Percentiles rank a stretch among this genome's conserved stretches.
Evolutionary conservation across 2,113 vertebrate genomes (phyloP).

Genomic region (Antechinus stuartii): DNA sequence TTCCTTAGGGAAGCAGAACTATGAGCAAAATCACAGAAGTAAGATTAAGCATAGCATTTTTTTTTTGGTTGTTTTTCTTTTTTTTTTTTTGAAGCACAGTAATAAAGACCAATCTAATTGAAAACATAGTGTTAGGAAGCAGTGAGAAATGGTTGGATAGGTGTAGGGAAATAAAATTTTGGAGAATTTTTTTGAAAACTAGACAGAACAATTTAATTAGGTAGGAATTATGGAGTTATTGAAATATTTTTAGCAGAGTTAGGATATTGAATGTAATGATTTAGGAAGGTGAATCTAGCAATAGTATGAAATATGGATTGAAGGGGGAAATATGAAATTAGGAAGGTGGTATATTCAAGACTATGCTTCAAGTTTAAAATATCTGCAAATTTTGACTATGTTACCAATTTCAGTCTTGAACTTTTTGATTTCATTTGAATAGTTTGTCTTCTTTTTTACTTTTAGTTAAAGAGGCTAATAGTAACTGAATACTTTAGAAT

Average conservation of each 20-base stretch:
- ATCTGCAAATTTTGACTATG: background rate
- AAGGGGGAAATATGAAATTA: background rate
- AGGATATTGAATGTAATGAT: background rate
- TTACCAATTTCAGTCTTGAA: background rate
- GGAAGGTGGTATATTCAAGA: background rate
- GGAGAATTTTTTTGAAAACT: background rate
- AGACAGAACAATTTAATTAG: slow-evolving; percentile 1
- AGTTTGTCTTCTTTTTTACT: background rate
- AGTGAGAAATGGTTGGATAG: background rate
- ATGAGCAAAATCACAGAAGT: background rate
- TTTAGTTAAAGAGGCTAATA: background rate
- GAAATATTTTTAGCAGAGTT: background rate
- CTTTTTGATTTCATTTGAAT: background rate
- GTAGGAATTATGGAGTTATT: slow-evolving; percentile 9
- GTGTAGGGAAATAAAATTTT: background rate
- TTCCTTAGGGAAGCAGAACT: background rate
- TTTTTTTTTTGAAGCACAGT: background rate
- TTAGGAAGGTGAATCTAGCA: background rate
- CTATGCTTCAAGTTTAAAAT: slow-evolving; percentile 1
- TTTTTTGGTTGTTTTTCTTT: background rate
- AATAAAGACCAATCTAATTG: background rate
- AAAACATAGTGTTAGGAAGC: background rate
- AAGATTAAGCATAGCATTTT: background rate
- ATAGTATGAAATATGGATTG: background rate
- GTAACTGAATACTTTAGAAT: background rate